Base-by-base conservation (phyloP, 2,113 vertebrate species). In the Craseonycteris thonglongyai region DNA sequence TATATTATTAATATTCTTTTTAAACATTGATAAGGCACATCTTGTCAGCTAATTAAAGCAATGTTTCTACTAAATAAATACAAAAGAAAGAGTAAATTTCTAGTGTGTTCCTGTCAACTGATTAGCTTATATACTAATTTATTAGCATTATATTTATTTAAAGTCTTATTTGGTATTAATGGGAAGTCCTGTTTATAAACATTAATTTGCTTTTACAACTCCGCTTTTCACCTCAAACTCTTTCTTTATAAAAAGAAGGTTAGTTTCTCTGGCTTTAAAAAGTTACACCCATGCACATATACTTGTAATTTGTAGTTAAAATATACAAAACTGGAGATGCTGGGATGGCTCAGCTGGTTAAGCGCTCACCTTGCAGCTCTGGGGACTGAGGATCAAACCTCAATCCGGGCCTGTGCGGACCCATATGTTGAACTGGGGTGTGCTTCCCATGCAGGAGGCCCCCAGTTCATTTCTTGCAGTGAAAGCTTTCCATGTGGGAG, bases 41-140 rank as follows among this genome's bases (percentile, higher is more conserved):
- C 19, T 49, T 71, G 11, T 12, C 58, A 88, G 74, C 21, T 96
- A 92, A 85, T 66, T 96, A 93, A 95, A 96, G 68, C 22, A 65
- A 7, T 9, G 18, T 47, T 95, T 90, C 68, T 85, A 72, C n/a
- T 95, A 90, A 47, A 90, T 88, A 75, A 96, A 88, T 92, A 91
- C 51, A 92, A 88, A 94, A 56, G 21, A 51, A 85, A 82, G 35
- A 69, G 45, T 56, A 78, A 86, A 71, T 88, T 93, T 69, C n/a
- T 24, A 96, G 10, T 24, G 42, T 63, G 78, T 35, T 51, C 6
- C 0, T 7, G 47, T 79, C 72, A 86, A 47, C 54, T 91, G 28
- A 87, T 96, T 82, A 65, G 0, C 4, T 56, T 71, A 40, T 12
- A 38, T 47, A 66, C 0, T 69, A 28, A 83, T 54, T 75, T 75